These are phyloP conservation scores for Protophormia terraenovae DNA, from an alignment of 2,888 invertebrate species.

Conservation along the genomic window DNA sequence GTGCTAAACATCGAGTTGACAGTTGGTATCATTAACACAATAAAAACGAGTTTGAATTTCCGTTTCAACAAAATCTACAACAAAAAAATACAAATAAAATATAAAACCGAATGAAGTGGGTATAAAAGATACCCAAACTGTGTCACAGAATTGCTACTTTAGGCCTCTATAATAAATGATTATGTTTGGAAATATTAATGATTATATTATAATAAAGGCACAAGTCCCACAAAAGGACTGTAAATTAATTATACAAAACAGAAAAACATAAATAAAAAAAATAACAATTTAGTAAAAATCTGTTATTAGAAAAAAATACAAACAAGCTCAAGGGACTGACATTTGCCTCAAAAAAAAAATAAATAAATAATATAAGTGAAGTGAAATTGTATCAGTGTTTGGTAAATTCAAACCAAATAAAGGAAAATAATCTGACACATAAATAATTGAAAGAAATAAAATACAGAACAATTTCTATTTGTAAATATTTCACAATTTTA, in stretches of 20 bases:
- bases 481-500: constrained; percentile 11
- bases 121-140: background rate
- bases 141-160: background rate
- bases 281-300: no score
- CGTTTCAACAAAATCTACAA: background rate
- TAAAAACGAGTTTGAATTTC: constrained; percentile 10
- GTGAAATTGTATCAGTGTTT: background rate
- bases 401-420: background rate
- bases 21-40: constrained; percentile 46
- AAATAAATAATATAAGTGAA: no score
- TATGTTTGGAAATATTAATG: constrained; percentile 39
- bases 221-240: constrained; percentile 5
- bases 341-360: background rate
- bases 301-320: no score
- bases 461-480: background rate
- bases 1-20: constrained; percentile 24
- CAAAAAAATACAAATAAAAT: background rate
- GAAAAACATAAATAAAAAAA: no score
- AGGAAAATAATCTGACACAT: background rate
- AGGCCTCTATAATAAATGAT: constrained; percentile 38
- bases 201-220: constrained; percentile 5
- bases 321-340: background rate
- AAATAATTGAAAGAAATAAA: background rate
- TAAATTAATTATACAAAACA: constrained; percentile 42
- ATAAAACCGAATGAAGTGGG: background rate